Conservation (phyloP, 1,140 invertebrate genomes). For the Philotrypesis tridentata region DNA sequence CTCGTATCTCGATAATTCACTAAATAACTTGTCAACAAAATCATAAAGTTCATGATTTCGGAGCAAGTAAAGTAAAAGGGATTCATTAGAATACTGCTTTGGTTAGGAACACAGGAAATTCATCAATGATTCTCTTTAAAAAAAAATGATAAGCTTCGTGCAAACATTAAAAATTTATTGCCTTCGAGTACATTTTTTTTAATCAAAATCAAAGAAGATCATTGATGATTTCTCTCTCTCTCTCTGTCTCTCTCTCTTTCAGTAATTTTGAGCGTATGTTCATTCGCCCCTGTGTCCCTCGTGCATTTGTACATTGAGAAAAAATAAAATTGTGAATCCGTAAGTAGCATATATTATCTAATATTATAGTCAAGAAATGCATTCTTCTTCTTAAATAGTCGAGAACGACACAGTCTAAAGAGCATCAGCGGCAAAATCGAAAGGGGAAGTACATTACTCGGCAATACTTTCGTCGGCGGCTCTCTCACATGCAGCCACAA, state of each 20-base stretch:
- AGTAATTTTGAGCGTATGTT: neutral
- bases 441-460: conserved; percentile 7
- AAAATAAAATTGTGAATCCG: neutral
- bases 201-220: neutral
- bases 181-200: neutral
- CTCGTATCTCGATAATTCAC: conserved; percentile 13
- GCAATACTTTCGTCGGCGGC: neutral
- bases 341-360: neutral
- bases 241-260: neutral
- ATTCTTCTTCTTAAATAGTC: neutral
- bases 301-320: conserved; percentile 17
- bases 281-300: neutral
- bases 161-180: conserved; percentile 17
- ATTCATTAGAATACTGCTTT: conserved; percentile 49
- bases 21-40: conserved; percentile 2
- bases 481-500: conserved; percentile 84
- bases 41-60: neutral
- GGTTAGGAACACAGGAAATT: conserved; percentile 36
- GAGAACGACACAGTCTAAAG: neutral
- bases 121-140: conserved; percentile 34
- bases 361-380: neutral
- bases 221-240: conserved; percentile 22
- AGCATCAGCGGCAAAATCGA: neutral
- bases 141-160: neutral
- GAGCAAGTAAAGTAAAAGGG: neutral